A percentile compares a stretch with the other conserved stretches of the same genome.
phyloP scores from a whole-genome alignment of 1,140 invertebrate species.

The Brachionus paranguensis region DNA sequence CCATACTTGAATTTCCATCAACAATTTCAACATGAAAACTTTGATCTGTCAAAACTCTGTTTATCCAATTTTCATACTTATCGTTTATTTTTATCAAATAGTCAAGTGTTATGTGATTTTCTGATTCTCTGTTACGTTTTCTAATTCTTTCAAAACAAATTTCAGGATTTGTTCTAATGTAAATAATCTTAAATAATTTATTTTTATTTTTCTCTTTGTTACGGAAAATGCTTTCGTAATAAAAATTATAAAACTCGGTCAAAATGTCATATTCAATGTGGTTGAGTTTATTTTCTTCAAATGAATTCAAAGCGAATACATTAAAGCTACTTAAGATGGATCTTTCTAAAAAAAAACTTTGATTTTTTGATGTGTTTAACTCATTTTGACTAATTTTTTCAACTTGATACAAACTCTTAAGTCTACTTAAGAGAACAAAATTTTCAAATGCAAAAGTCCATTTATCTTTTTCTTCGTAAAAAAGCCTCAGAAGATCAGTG shows the following conservation, averaged over 20 bases:
- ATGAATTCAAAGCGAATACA: conserved; percentile 25
- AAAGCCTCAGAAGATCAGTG: not conserved
- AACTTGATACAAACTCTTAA: conserved; percentile 25
- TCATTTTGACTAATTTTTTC: not conserved
- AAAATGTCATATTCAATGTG: conserved; percentile 38
- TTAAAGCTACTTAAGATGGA: conserved; percentile 30
- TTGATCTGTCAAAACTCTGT: not conserved
- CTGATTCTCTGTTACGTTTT: conserved; percentile 6
- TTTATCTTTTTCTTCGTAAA: conserved; percentile 24
- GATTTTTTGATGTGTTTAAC: not conserved
- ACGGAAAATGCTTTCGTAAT: not conserved
- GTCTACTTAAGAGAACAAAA: conserved; percentile 22
- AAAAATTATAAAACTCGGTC: not conserved
- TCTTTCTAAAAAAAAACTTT: conserved; percentile 26
- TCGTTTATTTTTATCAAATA: conserved; percentile 31
- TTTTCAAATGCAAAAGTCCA: conserved; percentile 35
- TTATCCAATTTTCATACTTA: conserved; percentile 32
- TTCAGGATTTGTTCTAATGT: conserved; percentile 12
- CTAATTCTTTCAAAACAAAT: conserved; percentile 13
- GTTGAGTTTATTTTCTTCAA: conserved; percentile 9
- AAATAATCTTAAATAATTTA: not conserved
- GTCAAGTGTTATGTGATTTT: conserved; percentile 1
- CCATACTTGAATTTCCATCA: not conserved
- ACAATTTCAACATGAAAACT: not conserved
- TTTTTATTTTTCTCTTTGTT: not conserved